Base-by-base conservation (phyloP, 2,888 invertebrate species). In the Osedax frankpressi region DNA sequence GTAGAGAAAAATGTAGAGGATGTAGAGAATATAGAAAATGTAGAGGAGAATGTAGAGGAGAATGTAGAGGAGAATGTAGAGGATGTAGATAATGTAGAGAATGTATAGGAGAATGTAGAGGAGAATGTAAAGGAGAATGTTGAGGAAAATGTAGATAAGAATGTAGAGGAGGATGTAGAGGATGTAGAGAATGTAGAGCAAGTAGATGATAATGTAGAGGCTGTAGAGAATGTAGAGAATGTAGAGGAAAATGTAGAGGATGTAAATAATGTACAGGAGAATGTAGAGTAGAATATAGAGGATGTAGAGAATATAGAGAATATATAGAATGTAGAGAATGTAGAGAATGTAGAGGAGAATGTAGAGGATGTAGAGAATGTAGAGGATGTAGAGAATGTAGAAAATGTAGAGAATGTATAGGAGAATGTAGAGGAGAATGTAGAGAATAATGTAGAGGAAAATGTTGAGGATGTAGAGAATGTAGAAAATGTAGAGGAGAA, bases 271-370 rank as follows among this genome's bases (percentile, higher is more conserved):
- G 65, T 3, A 11, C 6, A 25, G 26, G 65, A 65, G 11, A 65
- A 14, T 14, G 3, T 11, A 75, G 2, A 73, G 74, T 6, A 28
- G 27, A 3, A 68, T 68, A 24, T 77, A 74, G 67, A 27, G 44
- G 44, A 19, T 6, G 19, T 6, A 19, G 19, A 19, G 11, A 11
- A 44, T 44, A 44, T 44, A 44, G 44, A 44, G 44, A 19, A n/a
- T n/a, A n/a, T n/a, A n/a, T n/a, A 19, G 6, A 44, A 44, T 6
- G 11, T 44, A 44, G 44, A 19, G 44, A n/a, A n/a, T n/a, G n/a
- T n/a, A n/a, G 44, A 19, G 11, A 11, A 44, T 44, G 11, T 11
- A 11, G 19, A 19, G 44, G 44, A 44, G 44, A 19, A 6, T 28
- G 24, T 6, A 19, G 44, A 44, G 44, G 44, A 44, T 19, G 11